Base-by-base conservation (phyloP, 2,888 invertebrate species). In the Trilocha varians region DNA sequence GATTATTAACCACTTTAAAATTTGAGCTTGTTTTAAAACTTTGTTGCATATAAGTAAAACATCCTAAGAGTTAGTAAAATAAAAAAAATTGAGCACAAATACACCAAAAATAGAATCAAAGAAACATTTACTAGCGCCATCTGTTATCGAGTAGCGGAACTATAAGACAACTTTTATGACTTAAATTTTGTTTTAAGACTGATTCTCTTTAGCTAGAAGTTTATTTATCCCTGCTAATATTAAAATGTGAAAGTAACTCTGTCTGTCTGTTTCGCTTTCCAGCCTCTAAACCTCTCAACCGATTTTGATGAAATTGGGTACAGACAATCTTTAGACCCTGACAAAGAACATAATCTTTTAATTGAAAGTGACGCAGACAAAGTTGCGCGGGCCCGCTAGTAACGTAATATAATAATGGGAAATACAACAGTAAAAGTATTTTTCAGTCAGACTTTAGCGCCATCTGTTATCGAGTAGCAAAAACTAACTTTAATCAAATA, bases 401-500 rank as follows among this genome's bases (percentile, higher is more conserved):
- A n/a, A n/a, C n/a, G n/a, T n/a, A n/a, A n/a, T n/a, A n/a, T n/a
- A n/a, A n/a, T n/a, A 8, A 14, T 4, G 1, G 3, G 17, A 4
- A 17, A 5, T 4, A 5, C 4, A 36, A 18, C 14, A 18, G 16
- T 0, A 6, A 5, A 45, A 4, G 2, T 14, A 1, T 13, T 2
- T 3, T 14, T 5, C 3, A 16, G n/a, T 11, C 4, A 5, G 8
- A 6, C 11, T 39, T 18, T 48, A 41, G 11, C 41, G 58, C 53
- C 62, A 62, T 59, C 69, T 69, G 33, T 47, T 32, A 44, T 34
- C 46, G 47, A 57, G 46, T 62, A 64, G 68, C 36, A 3, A 9
- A 49, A 57, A 45, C 38, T 49, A 2, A 25, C 5, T 37, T 32
- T 59, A 46, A 73, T 79, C 57, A 79, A 78, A 72, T 70, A 79